Percentiles rank a stretch among this genome's conserved stretches.
phyloP scores from a whole-genome alignment of 2,113 vertebrate genomes.

The Neodon shergylaensis region DNA sequence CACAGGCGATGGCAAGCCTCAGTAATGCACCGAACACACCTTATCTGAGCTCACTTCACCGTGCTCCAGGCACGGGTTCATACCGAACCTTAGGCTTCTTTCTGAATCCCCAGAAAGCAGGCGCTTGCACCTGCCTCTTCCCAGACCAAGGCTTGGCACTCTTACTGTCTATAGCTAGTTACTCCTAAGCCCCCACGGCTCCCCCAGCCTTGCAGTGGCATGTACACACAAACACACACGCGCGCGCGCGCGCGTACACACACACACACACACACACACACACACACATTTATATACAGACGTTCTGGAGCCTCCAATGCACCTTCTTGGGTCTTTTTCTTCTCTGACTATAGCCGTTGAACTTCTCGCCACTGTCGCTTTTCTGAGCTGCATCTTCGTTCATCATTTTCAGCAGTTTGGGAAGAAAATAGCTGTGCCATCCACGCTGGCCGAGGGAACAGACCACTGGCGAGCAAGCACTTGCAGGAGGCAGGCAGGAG shows the following conservation, averaged over 20 bases:
- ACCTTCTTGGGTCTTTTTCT: constrained; percentile 96
- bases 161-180: not conserved
- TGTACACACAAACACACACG: not conserved
- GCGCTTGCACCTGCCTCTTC: constrained; percentile 31
- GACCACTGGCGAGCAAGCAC: constrained; percentile 78
- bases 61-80: not conserved
- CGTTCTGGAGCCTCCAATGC: constrained; percentile 60
- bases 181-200: constrained; percentile 1
- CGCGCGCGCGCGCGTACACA: not conserved
- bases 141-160: not conserved
- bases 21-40: constrained; percentile 34
- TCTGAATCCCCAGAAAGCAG: constrained; percentile 11
- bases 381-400: constrained; percentile 90
- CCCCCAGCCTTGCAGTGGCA: constrained; percentile 6
- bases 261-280: constrained; percentile 5
- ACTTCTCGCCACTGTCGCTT: constrained; percentile 93
- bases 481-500: constrained; percentile 66
- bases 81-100: not conserved
- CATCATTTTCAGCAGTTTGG: constrained; percentile 80
- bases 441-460: constrained; percentile 72
- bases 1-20: not conserved
- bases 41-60: not conserved
- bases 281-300: not conserved
- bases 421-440: constrained; percentile 78
- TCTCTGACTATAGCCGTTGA: constrained; percentile 90